Evolutionary conservation across 1,140 invertebrate species (phyloP).

Genomic region (Cydia pomonella): DNA sequence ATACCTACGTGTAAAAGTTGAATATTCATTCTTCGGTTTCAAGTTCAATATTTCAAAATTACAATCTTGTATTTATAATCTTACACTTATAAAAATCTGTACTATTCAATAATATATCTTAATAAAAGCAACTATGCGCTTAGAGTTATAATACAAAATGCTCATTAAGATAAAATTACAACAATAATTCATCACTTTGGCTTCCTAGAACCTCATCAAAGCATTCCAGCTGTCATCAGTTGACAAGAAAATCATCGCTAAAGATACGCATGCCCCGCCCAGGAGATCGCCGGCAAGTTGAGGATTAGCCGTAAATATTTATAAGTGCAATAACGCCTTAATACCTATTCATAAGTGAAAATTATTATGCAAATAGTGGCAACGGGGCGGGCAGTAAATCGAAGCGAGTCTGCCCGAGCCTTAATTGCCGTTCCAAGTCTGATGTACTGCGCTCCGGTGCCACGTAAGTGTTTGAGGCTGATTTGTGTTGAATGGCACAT

Average conservation of each 20-base stretch:
- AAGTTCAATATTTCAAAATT: too few species aligned
- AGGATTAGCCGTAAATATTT: conserved; percentile 71
- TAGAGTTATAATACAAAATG: conserved; percentile 48
- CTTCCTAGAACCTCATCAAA: conserved; percentile 55
- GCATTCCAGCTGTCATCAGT: conserved; percentile 57
- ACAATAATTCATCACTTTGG: conserved; percentile 56
- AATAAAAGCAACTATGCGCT: conserved; percentile 14
- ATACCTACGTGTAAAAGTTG: too few species aligned
- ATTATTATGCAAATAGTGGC: conserved; percentile 79
- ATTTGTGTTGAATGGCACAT: conserved; percentile 46
- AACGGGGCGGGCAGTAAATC: conserved; percentile 62
- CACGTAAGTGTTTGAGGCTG: conserved; percentile 38
- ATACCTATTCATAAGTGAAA: conserved; percentile 80
- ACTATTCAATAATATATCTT: background rate
- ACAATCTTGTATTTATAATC: too few species aligned
- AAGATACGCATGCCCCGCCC: conserved; percentile 53
- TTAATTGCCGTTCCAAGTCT: conserved; percentile 58
- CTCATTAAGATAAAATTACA: conserved; percentile 60
- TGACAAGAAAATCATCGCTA: conserved; percentile 62
- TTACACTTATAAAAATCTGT: background rate
- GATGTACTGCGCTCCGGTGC: conserved; percentile 49
- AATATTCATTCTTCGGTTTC: too few species aligned
- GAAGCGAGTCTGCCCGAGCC: conserved; percentile 52
- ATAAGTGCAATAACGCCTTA: conserved; percentile 75
- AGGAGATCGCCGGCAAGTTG: conserved; percentile 44